Evolutionary conservation across 2,113 vertebrate genomes (phyloP).

Genomic region (Pleuronectes platessa): DNA sequence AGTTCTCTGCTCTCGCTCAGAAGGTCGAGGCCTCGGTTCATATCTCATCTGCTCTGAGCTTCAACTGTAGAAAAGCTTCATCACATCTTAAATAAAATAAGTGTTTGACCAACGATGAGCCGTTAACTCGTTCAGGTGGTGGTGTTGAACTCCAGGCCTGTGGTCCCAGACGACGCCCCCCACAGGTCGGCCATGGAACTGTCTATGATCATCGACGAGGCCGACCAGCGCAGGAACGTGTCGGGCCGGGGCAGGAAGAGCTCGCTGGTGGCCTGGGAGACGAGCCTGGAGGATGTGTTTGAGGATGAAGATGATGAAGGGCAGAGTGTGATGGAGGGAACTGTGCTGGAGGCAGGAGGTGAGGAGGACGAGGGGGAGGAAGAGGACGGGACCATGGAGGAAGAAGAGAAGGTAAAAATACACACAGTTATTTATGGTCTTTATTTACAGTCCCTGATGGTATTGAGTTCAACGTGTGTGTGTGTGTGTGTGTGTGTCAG

Average conservation of each 20-base stretch:
- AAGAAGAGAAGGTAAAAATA: conserved; percentile 25
- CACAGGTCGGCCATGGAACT: conserved; percentile 63
- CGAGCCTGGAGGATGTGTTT: conserved; percentile 64
- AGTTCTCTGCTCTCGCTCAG: conserved; percentile 94
- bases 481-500: conserved; percentile 8
- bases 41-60: neutral
- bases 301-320: conserved; percentile 45
- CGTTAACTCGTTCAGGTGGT: conserved; percentile 53
- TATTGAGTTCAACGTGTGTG: neutral
- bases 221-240: conserved; percentile 30
- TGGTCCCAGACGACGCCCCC: neutral
- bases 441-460: neutral
- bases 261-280: conserved; percentile 68
- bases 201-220: conserved; percentile 62
- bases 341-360: conserved; percentile 48
- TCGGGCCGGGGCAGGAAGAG: conserved; percentile 43
- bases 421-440: neutral
- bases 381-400: conserved; percentile 50
- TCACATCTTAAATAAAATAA: too few relatives aligned
- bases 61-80: too few relatives aligned
- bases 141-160: conserved; percentile 35
- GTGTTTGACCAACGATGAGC: neutral
- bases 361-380: conserved; percentile 32
- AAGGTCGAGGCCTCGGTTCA: conserved; percentile 74
- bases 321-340: conserved; percentile 56